phyloP scores from a whole-genome alignment of 2,113 vertebrate genomes.

The Addax nasomaculatus region DNA sequence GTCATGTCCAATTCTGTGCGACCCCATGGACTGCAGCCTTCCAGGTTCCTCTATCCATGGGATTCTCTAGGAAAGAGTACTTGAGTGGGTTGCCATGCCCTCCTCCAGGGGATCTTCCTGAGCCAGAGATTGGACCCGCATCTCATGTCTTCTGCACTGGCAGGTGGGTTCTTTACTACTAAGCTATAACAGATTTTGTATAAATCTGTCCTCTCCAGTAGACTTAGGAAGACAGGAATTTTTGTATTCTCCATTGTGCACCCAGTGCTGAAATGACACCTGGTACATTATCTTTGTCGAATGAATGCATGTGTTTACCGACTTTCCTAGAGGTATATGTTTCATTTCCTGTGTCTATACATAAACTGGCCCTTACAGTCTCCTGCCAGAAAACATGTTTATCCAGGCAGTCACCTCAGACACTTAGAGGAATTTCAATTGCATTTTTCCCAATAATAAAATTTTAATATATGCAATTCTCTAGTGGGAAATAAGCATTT shows the following conservation, averaged over 20 bases:
- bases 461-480: conserved; percentile 16
- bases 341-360: background rate
- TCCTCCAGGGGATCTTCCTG: background rate
- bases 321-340: background rate
- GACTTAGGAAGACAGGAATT: background rate
- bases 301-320: background rate
- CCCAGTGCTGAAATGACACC: background rate
- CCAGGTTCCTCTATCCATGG: background rate
- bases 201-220: background rate
- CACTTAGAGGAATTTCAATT: conserved; percentile 16
- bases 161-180: background rate
- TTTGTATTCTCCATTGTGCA: background rate
- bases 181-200: background rate
- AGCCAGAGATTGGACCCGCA: background rate
- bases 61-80: background rate
- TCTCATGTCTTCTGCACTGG: background rate
- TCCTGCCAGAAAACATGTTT: background rate
- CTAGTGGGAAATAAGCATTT: background rate
- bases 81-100: background rate
- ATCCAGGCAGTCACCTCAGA: background rate
- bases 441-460: background rate
- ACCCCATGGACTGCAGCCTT: background rate
- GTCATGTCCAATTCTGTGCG: background rate
- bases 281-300: background rate
- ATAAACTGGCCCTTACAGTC: background rate